Conservation (phyloP, 2,797 vertebrate species). For the Tympanoctomys barrerae region DNA sequence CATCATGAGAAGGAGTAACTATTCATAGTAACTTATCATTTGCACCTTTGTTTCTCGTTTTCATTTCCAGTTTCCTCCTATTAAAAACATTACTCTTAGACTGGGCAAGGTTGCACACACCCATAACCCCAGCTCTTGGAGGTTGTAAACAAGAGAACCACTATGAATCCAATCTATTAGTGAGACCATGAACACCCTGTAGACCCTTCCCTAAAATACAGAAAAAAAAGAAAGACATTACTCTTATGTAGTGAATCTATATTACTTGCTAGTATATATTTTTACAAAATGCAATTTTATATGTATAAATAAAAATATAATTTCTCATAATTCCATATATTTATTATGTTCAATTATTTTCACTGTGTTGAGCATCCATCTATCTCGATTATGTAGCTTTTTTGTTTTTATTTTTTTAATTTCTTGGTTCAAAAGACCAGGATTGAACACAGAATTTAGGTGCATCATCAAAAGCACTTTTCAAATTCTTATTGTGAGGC, state of each 20-base stretch:
- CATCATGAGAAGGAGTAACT: fast-evolving
- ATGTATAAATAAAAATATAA: not conserved
- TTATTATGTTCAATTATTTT: not conserved
- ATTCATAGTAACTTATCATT: not conserved
- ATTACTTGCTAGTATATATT: not conserved
- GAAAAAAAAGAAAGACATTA: not conserved
- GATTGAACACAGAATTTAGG: not conserved
- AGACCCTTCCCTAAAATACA: too few species aligned
- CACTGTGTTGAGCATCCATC: not conserved
- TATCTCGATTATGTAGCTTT: not conserved
- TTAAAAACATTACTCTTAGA: not conserved
- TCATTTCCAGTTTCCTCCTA: not conserved
- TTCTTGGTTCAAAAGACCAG: not conserved
- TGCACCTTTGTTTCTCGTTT: not conserved
- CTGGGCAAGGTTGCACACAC: too few species aligned
- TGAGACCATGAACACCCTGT: too few species aligned
- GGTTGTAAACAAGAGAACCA: too few species aligned
- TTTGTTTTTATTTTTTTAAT: not conserved
- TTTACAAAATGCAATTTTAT: not conserved
- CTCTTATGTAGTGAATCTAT: not conserved
- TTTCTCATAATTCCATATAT: not conserved
- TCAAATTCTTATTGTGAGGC: not conserved
- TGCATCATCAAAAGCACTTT: not conserved
- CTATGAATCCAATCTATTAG: too few species aligned
- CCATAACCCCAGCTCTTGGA: too few species aligned